Conservation (phyloP, 2,888 invertebrate species). For the Hecatera dysodea region DNA sequence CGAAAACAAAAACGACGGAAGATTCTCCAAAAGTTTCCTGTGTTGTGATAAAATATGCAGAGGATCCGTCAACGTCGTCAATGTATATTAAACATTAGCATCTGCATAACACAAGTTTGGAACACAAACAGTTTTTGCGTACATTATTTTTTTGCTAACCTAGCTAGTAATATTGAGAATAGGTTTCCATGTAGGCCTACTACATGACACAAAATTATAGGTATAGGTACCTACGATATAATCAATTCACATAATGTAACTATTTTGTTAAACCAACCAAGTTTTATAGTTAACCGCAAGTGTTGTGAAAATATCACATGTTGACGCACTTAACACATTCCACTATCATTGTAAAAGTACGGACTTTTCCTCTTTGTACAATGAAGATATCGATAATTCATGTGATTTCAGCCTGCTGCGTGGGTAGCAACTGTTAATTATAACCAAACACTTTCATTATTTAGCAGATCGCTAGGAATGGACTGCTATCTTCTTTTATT, state of each 20-base stretch:
- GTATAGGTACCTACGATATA: not conserved
- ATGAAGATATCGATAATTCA: conserved; percentile 33
- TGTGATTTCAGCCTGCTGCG: conserved; percentile 29
- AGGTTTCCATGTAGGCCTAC: conserved; percentile 6
- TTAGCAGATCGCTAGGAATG: conserved; percentile 16
- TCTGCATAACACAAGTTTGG: conserved; percentile 9
- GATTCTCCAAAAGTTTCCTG: not conserved
- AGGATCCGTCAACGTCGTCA: not conserved
- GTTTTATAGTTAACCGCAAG: not conserved
- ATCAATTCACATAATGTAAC: not conserved
- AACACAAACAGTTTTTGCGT: conserved; percentile 4
- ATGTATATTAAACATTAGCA: conserved; percentile 12
- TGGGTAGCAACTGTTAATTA: conserved; percentile 54
- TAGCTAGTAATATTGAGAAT: conserved; percentile 10
- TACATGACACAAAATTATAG: not conserved
- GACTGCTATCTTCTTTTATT: conserved; percentile 22
- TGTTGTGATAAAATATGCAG: not conserved
- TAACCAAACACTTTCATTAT: conserved; percentile 64
- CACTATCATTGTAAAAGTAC: conserved; percentile 11
- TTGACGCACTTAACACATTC: conserved; percentile 3
- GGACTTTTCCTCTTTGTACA: conserved; percentile 26
- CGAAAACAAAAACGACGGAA: not conserved
- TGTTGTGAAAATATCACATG: conserved; percentile 10
- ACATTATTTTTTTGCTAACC: not conserved
- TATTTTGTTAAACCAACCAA: conserved; percentile 2